A percentile compares a stretch with the other conserved stretches of the same genome.
Evolutionary conservation across 2,797 vertebrate species (phyloP).

Genomic region (Mus spretus): DNA sequence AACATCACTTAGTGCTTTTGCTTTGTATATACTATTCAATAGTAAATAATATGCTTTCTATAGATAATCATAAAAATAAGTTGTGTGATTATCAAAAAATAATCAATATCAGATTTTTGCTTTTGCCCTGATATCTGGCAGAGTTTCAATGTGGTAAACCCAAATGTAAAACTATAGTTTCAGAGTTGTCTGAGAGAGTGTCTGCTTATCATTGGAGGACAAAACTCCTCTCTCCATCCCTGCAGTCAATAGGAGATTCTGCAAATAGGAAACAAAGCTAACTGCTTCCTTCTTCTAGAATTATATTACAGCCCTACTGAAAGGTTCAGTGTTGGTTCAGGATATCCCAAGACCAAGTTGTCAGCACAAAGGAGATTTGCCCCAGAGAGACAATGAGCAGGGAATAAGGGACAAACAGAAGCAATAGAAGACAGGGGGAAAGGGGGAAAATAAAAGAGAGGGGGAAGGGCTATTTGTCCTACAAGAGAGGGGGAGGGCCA

Average conservation of each 20-base stretch:
- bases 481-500: background rate
- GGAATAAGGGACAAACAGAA: background rate
- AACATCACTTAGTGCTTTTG: background rate
- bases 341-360: background rate
- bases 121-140: background rate
- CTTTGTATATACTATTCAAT: background rate
- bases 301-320: background rate
- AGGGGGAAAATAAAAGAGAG: too few relatives aligned
- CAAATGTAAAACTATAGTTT: conserved; percentile 44
- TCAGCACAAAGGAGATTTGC: background rate
- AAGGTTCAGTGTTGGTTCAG: background rate
- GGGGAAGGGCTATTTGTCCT: background rate
- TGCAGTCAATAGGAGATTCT: background rate
- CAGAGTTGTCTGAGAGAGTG: background rate
- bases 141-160: background rate
- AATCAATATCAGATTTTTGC: background rate
- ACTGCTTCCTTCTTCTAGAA: background rate
- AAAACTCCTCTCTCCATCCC: background rate
- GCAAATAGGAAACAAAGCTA: conserved; percentile 1
- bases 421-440: background rate
- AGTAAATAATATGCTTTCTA: background rate
- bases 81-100: background rate
- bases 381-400: background rate
- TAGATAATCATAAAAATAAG: background rate
- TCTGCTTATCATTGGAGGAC: background rate